Conservation (phyloP, 2,888 invertebrate species). For the Dasysyrphus tricinctus region DNA sequence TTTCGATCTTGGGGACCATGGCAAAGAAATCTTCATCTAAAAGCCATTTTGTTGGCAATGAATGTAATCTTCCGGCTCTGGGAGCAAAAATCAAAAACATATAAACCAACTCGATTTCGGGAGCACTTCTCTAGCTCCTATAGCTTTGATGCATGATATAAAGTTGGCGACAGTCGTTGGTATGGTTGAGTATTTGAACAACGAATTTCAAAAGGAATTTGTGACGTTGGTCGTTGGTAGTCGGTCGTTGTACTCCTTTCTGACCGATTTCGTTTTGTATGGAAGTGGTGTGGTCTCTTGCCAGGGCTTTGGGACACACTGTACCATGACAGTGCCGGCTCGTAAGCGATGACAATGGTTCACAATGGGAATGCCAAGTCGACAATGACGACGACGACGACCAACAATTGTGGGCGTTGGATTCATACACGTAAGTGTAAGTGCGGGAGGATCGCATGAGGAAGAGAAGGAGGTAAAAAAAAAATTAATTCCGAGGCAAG, state of each 20-base stretch:
- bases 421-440: constrained; percentile 3
- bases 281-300: constrained; percentile 26
- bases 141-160: not conserved
- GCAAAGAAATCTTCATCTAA: constrained; percentile 30
- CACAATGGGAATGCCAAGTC: constrained; percentile 71
- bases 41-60: constrained; percentile 22
- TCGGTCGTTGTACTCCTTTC: constrained; percentile 19
- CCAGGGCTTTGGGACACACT: constrained; percentile 46
- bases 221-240: not conserved
- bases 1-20: constrained; percentile 26
- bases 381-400: constrained; percentile 60
- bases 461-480: constrained; percentile 5
- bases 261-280: constrained; percentile 3
- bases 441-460: not conserved
- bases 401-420: constrained; percentile 57
- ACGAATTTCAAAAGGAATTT: constrained; percentile 34
- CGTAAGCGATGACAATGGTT: constrained; percentile 71
- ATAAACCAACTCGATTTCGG: constrained; percentile 28
- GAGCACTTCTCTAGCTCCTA: constrained; percentile 16
- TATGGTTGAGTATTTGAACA: constrained; percentile 32
- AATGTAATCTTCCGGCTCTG: constrained; percentile 14
- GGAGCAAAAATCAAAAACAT: constrained; percentile 21
- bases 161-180: constrained; percentile 1
- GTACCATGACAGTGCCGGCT: constrained; percentile 59
- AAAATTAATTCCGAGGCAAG: constrained; percentile 34